phyloP scores from a whole-genome alignment of 2,797 vertebrate genomes.

The Pseudopleuronectes americanus region DNA sequence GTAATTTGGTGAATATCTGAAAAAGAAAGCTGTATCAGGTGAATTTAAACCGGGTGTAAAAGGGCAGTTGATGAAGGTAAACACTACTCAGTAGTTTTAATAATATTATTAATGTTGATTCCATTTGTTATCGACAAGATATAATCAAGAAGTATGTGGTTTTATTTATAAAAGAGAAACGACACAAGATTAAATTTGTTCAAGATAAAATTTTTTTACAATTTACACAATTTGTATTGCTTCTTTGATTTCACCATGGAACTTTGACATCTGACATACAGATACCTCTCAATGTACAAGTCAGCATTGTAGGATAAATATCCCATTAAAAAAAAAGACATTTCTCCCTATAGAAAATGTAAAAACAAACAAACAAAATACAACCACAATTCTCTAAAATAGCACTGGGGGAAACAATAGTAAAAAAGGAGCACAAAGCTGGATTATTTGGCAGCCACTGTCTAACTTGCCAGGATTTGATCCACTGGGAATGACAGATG shows the following conservation, averaged over 20 bases:
- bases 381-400: conserved; percentile 48
- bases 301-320: conserved; percentile 47
- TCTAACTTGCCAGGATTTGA: conserved; percentile 67
- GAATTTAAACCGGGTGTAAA: too few relatives aligned
- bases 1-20: too few relatives aligned
- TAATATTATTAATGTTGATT: not conserved
- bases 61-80: too few relatives aligned
- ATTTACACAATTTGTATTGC: conserved; percentile 74
- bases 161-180: not conserved
- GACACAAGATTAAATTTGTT: not conserved
- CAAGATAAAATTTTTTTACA: not conserved
- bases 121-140: not conserved
- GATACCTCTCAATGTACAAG: conserved; percentile 43
- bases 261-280: conserved; percentile 60
- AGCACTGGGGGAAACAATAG: conserved; percentile 37
- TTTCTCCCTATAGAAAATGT: conserved; percentile 57
- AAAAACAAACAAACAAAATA: conserved; percentile 27
- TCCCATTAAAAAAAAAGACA: conserved; percentile 63
- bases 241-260: conserved; percentile 70
- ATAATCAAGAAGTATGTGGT: not conserved
- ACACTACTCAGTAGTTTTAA: too few relatives aligned
- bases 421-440: conserved; percentile 38
- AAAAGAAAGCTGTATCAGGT: too few relatives aligned
- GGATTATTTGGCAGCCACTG: conserved; percentile 71
- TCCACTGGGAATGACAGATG: conserved; percentile 68